These are phyloP conservation scores for Drosophila rhopaloa DNA, from an alignment of 1,140 invertebrate species.

Conservation along the genomic window DNA sequence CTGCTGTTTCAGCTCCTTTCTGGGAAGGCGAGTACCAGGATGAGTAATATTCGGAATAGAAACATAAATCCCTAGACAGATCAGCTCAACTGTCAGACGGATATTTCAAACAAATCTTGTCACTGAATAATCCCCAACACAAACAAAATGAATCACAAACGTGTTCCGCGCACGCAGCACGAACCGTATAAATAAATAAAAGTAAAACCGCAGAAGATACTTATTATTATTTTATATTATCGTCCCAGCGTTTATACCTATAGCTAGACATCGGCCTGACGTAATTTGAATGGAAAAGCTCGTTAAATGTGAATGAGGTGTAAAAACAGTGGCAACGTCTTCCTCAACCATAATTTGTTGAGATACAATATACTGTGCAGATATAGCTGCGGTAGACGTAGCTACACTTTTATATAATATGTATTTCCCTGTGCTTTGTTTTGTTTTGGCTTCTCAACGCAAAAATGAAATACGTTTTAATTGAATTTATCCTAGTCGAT, in stretches of 20 bases:
- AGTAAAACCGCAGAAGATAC: slow-evolving; percentile 15
- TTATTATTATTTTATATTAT: slow-evolving; percentile 35
- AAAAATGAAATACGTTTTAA: slow-evolving; percentile 78
- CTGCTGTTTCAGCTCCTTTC: slow-evolving; percentile 86
- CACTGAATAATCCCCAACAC: slow-evolving; percentile 53
- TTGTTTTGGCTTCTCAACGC: slow-evolving; percentile 57
- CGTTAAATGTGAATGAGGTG: slow-evolving; percentile 68
- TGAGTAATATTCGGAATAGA: slow-evolving; percentile 18
- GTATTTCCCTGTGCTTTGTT: slow-evolving; percentile 37
- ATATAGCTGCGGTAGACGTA: slow-evolving; percentile 27
- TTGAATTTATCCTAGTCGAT: slow-evolving; percentile 69
- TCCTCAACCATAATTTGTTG: slow-evolving; percentile 58
- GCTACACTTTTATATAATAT: slow-evolving; percentile 69
- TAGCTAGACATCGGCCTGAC: slow-evolving; percentile 51
- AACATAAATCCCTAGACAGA: slow-evolving; percentile 37
- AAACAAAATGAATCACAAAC: slow-evolving; percentile 71
- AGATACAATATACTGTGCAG: slow-evolving; percentile 26
- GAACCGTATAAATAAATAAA: slow-evolving; percentile 39
- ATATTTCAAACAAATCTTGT: slow-evolving; percentile 48
- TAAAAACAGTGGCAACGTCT: slow-evolving; percentile 53
- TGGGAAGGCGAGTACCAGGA: slow-evolving; percentile 45
- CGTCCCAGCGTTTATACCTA: slow-evolving; percentile 22
- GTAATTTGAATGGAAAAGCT: slow-evolving; percentile 63
- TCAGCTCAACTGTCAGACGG: slow-evolving; percentile 41
- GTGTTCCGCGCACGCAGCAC: slow-evolving; percentile 58